phyloP scores from a whole-genome alignment of 1,140 invertebrate species.

The Idris sp. region DNA sequence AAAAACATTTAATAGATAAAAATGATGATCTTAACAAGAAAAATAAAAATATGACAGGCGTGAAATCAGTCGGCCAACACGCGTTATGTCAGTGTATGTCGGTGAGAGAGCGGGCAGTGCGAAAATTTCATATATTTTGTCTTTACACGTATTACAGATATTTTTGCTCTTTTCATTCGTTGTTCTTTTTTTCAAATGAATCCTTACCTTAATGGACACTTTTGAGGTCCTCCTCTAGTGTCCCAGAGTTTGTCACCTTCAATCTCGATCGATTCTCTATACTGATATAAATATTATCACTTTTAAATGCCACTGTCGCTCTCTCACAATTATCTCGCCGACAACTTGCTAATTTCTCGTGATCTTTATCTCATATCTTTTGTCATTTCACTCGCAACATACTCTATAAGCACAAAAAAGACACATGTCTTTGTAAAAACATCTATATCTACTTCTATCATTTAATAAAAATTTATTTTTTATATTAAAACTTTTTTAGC shows the following conservation, averaged over 20 bases:
- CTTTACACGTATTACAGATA: conserved; percentile 51
- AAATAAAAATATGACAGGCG: conserved; percentile 12
- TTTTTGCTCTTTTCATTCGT: conserved; percentile 47
- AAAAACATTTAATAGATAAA: neutral
- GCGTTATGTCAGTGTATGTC: conserved; percentile 55
- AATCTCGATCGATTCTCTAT: conserved; percentile 50
- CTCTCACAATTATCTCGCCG: conserved; percentile 62
- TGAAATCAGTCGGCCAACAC: conserved; percentile 43
- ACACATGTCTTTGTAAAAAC: conserved; percentile 53
- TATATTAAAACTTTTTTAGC: no score
- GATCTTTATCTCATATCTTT: conserved; percentile 45
- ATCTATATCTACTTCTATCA: conserved; percentile 46
- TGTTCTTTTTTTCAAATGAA: conserved; percentile 44
- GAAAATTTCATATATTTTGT: conserved; percentile 62
- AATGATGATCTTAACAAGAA: conserved; percentile 8
- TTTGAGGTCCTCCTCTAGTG: conserved; percentile 68
- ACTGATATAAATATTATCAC: conserved; percentile 52
- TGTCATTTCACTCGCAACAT: conserved; percentile 42
- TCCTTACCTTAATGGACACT: conserved; percentile 75
- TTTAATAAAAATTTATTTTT: no score
- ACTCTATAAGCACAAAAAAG: conserved; percentile 61
- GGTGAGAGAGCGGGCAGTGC: conserved; percentile 75
- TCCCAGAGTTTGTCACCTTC: conserved; percentile 63
- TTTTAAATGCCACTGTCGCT: conserved; percentile 53
- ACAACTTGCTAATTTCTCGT: no score